These are phyloP conservation scores for Nixonia krombeini DNA, from an alignment of 1,140 invertebrate species.

Conservation along the genomic window DNA sequence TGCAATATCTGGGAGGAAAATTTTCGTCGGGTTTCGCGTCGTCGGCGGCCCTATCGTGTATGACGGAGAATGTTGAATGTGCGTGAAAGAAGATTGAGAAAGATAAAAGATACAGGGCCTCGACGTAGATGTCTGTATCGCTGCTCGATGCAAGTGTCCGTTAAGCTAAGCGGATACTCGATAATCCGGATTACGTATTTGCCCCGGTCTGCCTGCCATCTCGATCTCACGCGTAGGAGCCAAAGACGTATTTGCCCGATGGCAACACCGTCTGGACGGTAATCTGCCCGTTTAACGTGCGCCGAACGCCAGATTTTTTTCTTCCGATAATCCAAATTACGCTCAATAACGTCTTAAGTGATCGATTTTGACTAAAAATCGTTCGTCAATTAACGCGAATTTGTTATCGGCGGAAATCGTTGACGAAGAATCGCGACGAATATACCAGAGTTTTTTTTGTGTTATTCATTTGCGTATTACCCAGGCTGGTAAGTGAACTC, in stretches of 20 bases:
- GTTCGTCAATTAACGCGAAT: no score
- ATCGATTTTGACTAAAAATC: no score
- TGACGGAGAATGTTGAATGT: constrained; percentile 20
- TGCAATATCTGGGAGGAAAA: constrained; percentile 1
- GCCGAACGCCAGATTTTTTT: constrained; percentile 19
- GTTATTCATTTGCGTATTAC: constrained; percentile 20
- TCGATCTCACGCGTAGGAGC: constrained; percentile 58
- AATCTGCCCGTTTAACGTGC: constrained; percentile 51
- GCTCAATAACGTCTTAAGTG: not conserved
- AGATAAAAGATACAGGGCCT: constrained; percentile 12
- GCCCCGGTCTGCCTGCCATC: constrained; percentile 61
- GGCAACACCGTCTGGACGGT: constrained; percentile 60
- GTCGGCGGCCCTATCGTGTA: not conserved
- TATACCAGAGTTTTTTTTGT: no score
- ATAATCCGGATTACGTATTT: constrained; percentile 72
- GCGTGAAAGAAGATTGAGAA: constrained; percentile 7
- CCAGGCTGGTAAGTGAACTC: constrained; percentile 43
- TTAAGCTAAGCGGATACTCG: constrained; percentile 69
- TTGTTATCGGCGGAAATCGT: no score
- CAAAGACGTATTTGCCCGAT: constrained; percentile 64
- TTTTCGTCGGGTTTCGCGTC: not conserved
- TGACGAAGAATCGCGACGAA: no score
- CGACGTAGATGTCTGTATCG: constrained; percentile 60
- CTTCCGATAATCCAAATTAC: constrained; percentile 8
- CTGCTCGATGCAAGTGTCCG: constrained; percentile 65